phyloP scores from a whole-genome alignment of 2,113 vertebrate genomes.

The Phylloscopus trochiloides region DNA sequence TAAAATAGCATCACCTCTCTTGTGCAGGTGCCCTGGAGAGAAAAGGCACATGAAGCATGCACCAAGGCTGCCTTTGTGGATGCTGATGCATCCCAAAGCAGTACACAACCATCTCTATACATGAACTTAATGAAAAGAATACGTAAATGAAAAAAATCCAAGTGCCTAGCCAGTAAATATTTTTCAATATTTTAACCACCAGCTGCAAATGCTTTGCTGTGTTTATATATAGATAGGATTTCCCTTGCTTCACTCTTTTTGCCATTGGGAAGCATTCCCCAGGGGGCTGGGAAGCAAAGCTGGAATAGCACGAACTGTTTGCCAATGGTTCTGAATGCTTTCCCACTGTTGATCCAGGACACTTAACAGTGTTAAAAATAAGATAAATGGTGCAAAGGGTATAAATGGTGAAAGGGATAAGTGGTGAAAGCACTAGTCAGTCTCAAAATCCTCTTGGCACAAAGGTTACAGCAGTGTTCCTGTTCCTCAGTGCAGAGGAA shows the following conservation, averaged over 20 bases:
- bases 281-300: constrained; percentile 35
- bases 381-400: not conserved
- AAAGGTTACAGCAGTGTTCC: not conserved
- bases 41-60: not conserved
- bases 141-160: not conserved
- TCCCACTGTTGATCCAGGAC: constrained; percentile 30
- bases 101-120: not conserved
- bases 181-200: constrained; percentile 44
- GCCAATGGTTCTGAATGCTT: constrained; percentile 28
- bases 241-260: constrained; percentile 27
- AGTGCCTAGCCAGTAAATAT: constrained; percentile 35
- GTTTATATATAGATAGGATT: constrained; percentile 59
- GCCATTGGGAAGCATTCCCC: constrained; percentile 38
- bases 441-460: not conserved
- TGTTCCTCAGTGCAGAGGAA: not conserved
- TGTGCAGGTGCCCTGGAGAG: not conserved
- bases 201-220: constrained; percentile 53
- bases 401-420: not conserved
- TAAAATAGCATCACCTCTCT: not conserved
- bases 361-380: constrained; percentile 29
- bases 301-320: constrained; percentile 29
- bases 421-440: not conserved
- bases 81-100: not conserved
- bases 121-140: not conserved
- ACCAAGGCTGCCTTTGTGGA: not conserved